A percentile compares a stretch with the other conserved stretches of the same genome.
Conservation (phyloP, 2,797 vertebrate genomes). For the Balearica regulorum region DNA sequence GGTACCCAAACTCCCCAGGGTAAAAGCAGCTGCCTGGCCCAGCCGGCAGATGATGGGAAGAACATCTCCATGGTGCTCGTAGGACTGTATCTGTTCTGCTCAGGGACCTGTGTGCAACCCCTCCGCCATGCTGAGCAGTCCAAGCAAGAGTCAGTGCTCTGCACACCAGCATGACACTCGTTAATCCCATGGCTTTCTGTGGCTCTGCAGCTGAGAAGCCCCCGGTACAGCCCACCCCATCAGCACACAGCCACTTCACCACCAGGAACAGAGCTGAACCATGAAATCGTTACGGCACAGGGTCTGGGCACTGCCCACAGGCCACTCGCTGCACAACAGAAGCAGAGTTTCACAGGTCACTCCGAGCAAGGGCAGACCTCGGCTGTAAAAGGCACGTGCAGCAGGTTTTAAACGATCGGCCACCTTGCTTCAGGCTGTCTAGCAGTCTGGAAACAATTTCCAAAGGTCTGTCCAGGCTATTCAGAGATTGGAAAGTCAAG, state of each 20-base stretch:
- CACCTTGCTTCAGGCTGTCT: neutral
- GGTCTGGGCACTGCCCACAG: neutral
- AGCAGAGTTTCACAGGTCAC: neutral
- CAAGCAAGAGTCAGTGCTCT: neutral
- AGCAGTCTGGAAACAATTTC: constrained; percentile 4
- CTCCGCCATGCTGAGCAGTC: neutral
- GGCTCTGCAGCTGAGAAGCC: neutral
- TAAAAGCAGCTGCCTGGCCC: neutral
- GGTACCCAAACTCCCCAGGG: neutral
- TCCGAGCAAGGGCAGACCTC: neutral
- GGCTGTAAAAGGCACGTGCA: neutral
- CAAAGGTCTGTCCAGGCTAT: neutral
- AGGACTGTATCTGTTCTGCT: neutral
- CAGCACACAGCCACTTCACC: neutral
- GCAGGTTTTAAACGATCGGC: neutral
- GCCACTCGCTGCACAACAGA: rapidly evolving
- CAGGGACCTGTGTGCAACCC: neutral
- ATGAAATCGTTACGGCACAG: rapidly evolving
- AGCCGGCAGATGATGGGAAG: neutral
- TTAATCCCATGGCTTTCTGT: neutral
- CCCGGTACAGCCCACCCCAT: neutral
- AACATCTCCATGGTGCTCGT: rapidly evolving
- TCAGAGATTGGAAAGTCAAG: neutral
- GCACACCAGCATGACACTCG: rapidly evolving
- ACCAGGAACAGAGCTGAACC: neutral